Conservation (phyloP, 2,113 vertebrate species). For the Sinocyclocheilus rhinocerous region DNA sequence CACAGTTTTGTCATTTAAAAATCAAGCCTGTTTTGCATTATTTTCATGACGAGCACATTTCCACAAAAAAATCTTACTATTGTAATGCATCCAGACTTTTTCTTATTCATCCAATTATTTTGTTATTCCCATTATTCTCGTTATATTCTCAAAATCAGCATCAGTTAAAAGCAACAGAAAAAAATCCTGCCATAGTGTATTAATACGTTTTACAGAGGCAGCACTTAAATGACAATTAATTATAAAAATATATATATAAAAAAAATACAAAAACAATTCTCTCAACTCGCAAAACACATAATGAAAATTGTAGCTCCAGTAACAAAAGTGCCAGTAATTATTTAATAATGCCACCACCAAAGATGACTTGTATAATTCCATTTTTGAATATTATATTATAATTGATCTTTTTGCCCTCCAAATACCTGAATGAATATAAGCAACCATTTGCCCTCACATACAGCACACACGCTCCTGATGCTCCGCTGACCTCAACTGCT, state of each 20-base stretch:
- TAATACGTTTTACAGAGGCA: not conserved
- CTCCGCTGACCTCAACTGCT: not conserved
- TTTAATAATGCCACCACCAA: not conserved
- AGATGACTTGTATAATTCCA: not conserved
- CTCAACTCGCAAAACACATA: no score
- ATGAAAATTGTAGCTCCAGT: not conserved
- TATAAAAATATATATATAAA: not conserved
- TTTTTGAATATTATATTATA: not conserved
- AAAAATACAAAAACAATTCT: no score
- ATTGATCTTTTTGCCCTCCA: not conserved
- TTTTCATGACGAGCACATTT: not conserved
- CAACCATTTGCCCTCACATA: not conserved
- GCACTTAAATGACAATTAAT: not conserved
- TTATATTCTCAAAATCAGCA: not conserved
- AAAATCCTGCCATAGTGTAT: not conserved
- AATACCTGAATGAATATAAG: not conserved
- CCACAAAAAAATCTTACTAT: not conserved
- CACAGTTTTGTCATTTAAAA: no score
- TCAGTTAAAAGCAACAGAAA: not conserved
- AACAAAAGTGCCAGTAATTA: not conserved
- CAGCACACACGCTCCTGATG: not conserved
- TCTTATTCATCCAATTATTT: not conserved
- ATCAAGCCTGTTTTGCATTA: no score
- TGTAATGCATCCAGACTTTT: not conserved
- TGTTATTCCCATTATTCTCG: not conserved